Conservation (phyloP, 1,140 invertebrate species). For the Drosophila athabasca region DNA sequence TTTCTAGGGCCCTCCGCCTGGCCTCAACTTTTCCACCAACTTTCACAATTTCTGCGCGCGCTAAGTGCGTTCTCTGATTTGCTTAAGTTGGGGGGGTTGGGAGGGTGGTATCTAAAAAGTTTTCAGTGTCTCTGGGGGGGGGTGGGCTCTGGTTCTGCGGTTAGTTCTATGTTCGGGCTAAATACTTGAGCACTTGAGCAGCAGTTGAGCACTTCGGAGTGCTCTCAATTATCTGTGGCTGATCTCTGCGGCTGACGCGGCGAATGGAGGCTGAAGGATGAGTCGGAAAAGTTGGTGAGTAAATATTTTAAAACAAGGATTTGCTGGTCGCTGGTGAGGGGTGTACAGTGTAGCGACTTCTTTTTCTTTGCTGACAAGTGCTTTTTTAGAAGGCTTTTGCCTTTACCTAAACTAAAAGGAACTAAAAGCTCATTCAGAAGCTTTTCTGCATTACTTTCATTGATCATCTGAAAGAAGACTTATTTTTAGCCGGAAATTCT, state of each 20-base stretch:
- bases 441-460: no score
- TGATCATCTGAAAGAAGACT: no score
- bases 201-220: constrained; percentile 9
- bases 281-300: no score
- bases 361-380: no score
- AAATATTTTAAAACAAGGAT: no score
- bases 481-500: no score
- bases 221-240: constrained; percentile 27
- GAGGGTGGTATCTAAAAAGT: constrained; percentile 28
- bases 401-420: no score
- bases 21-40: constrained; percentile 61
- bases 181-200: constrained; percentile 35
- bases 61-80: constrained; percentile 78
- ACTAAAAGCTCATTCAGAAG: no score
- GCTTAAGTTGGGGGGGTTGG: constrained; percentile 32
- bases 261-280: no score
- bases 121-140: neutral
- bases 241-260: neutral
- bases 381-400: no score
- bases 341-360: no score
- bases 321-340: no score
- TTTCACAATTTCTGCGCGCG: constrained; percentile 64
- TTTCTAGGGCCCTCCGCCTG: constrained; percentile 33
- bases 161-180: constrained; percentile 1
- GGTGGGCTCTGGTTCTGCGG: constrained; percentile 18